These are phyloP conservation scores for Noctua pronuba DNA, from an alignment of 2,888 invertebrate species.

Conservation along the genomic window DNA sequence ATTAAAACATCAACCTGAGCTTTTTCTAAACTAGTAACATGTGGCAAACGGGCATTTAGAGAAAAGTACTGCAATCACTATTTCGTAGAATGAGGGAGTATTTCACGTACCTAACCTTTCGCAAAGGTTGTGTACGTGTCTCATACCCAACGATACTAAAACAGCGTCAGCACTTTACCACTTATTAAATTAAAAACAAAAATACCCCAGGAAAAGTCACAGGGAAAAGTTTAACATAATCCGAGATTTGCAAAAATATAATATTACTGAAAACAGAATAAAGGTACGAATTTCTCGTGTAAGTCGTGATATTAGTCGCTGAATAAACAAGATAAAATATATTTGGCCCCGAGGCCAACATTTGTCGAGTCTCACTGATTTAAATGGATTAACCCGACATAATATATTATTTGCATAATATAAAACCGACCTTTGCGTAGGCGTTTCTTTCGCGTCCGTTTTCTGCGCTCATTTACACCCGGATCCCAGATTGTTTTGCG, in stretches of 20 bases:
- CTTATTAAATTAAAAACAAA: constrained; percentile 9
- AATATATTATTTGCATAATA: constrained; percentile 64
- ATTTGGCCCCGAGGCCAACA: constrained; percentile 49
- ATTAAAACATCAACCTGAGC: not conserved
- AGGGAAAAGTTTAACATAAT: constrained; percentile 40
- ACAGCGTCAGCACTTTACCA: constrained; percentile 17
- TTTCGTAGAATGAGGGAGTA: not conserved
- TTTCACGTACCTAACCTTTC: not conserved
- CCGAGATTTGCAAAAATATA: constrained; percentile 48
- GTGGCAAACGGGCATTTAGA: not conserved
- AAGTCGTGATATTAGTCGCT: constrained; percentile 58
- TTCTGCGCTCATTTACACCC: constrained; percentile 42
- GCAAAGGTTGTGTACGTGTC: not conserved
- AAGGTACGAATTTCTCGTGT: constrained; percentile 39
- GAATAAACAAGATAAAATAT: constrained; percentile 66
- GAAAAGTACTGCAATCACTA: not conserved
- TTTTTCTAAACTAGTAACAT: not conserved
- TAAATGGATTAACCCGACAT: constrained; percentile 61
- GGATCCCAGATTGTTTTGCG: constrained; percentile 39
- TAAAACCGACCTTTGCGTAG: constrained; percentile 40
- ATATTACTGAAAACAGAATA: constrained; percentile 45
- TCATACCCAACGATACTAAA: not conserved
- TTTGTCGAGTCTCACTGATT: constrained; percentile 62
- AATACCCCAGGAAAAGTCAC: constrained; percentile 13
- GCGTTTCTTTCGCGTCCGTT: constrained; percentile 42